These are phyloP conservation scores for Atta texana DNA, from an alignment of 1,140 invertebrate genomes.

Conservation along the genomic window DNA sequence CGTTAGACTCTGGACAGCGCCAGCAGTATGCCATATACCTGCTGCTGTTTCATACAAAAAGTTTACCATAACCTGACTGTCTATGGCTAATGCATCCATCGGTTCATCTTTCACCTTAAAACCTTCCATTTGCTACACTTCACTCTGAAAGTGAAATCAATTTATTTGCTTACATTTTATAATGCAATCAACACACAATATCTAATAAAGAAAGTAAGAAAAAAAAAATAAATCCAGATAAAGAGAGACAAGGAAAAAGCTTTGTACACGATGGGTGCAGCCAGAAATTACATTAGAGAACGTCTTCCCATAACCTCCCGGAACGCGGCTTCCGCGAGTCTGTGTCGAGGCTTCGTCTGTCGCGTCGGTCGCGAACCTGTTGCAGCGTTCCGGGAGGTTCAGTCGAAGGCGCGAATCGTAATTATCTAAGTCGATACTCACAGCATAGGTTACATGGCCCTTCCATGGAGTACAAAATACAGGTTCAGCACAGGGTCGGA, in stretches of 20 bases:
- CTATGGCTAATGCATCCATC: conserved; percentile 76
- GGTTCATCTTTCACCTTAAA: conserved; percentile 76
- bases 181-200: conserved; percentile 41
- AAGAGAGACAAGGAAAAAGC: conserved; percentile 61
- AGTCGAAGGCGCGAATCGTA: neutral
- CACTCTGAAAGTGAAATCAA: conserved; percentile 72
- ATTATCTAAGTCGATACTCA: conserved; percentile 65
- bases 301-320: conserved; percentile 63
- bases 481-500: conserved; percentile 29
- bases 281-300: conserved; percentile 51
- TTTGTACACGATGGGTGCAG: conserved; percentile 64
- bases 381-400: neutral
- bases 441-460: conserved; percentile 68
- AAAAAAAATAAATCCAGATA: conserved; percentile 3
- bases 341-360: neutral
- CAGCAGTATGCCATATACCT: conserved; percentile 61
- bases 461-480: conserved; percentile 51
- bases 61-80: conserved; percentile 81
- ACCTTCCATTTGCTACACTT: conserved; percentile 75
- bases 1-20: conserved; percentile 71
- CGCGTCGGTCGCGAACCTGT: neutral
- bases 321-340: neutral
- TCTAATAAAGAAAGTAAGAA: conserved; percentile 36
- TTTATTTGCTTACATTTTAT: conserved; percentile 44
- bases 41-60: conserved; percentile 76